Percentiles rank a stretch among this genome's conserved stretches.
phyloP scores from a whole-genome alignment of 2,888 invertebrate genomes.

The Heliconius erato region DNA sequence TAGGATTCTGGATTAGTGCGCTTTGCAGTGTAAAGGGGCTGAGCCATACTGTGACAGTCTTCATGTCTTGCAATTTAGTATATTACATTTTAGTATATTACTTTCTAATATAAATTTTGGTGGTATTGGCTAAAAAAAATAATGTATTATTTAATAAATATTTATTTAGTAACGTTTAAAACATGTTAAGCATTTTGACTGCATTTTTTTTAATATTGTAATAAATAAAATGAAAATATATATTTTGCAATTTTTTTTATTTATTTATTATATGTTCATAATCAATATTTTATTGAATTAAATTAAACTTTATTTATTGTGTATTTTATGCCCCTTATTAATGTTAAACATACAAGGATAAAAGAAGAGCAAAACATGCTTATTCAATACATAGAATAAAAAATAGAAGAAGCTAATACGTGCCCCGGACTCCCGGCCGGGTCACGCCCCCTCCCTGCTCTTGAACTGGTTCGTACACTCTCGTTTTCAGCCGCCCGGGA shows the following conservation, averaged over 20 bases:
- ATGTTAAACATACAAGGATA: neutral
- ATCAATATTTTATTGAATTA: neutral
- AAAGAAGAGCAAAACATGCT: neutral
- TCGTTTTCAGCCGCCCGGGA: constrained; percentile 73
- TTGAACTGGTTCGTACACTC: constrained; percentile 78
- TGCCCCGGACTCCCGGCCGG: constrained; percentile 62
- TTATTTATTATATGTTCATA: too few relatives aligned
- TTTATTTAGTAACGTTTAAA: too few relatives aligned
- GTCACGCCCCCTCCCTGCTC: constrained; percentile 69
- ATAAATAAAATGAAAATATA: neutral
- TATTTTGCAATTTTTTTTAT: too few relatives aligned
- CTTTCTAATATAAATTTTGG: neutral
- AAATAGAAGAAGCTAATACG: constrained; percentile 16
- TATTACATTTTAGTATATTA: neutral
- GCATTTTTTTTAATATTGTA: too few relatives aligned
- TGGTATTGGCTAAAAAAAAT: too few relatives aligned
- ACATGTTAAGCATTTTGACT: too few relatives aligned
- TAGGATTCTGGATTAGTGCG: constrained; percentile 9
- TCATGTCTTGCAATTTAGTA: neutral
- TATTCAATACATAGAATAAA: neutral
- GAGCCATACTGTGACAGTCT: neutral
- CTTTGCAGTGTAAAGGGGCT: neutral
- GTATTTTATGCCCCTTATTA: neutral
- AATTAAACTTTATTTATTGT: neutral
- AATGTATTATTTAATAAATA: too few relatives aligned